phyloP scores from a whole-genome alignment of 2,888 invertebrate species.

The Apamea anceps region DNA sequence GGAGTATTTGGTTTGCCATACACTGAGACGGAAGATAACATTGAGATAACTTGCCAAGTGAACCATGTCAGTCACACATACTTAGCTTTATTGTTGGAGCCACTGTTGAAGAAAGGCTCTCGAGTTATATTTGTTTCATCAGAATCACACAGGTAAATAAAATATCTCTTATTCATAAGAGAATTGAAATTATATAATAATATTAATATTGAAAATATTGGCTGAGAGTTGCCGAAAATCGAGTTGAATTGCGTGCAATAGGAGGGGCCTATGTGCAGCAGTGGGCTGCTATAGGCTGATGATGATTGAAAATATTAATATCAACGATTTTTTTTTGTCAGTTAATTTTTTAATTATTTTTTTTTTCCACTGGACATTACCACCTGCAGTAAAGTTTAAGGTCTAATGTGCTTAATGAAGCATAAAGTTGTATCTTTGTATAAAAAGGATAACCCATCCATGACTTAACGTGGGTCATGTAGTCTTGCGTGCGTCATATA shows the following conservation, averaged over 20 bases:
- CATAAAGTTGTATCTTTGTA: not conserved
- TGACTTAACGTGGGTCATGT: not conserved
- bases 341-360: too few species aligned
- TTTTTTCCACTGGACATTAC: not conserved
- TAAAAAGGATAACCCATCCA: not conserved
- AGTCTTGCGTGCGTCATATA: not conserved
- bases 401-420: not conserved
- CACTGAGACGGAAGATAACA: conserved; percentile 93
- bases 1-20: conserved; percentile 94
- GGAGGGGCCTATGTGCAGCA: too few species aligned
- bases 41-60: conserved; percentile 95
- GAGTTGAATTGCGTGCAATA: too few species aligned
- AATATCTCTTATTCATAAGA: not conserved
- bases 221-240: too few species aligned
- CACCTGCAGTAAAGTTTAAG: not conserved
- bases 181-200: not conserved
- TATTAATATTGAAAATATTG: too few species aligned
- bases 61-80: conserved; percentile 96
- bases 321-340: too few species aligned
- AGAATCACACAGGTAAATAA: conserved; percentile 95
- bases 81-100: conserved; percentile 93
- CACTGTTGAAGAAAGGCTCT: conserved; percentile 92
- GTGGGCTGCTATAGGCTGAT: too few species aligned
- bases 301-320: too few species aligned
- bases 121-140: conserved; percentile 97